Conservation (phyloP, 2,797 vertebrate species). For the Balearica regulorum region DNA sequence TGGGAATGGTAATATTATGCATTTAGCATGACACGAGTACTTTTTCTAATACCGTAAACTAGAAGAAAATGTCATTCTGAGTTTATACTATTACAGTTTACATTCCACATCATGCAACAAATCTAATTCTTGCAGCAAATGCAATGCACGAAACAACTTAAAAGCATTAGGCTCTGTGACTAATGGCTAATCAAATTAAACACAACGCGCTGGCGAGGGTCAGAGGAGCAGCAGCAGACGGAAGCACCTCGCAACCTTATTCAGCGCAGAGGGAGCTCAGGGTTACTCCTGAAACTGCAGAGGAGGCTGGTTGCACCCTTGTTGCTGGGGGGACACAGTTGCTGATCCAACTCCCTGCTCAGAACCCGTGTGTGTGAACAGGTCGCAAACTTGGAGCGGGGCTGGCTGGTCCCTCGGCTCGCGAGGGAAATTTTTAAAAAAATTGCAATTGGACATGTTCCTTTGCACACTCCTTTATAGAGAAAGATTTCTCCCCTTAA, state of each 20-base stretch:
- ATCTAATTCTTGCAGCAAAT: background rate
- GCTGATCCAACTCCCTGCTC: fast-evolving
- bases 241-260: background rate
- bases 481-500: background rate
- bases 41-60: background rate
- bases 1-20: background rate
- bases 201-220: fast-evolving
- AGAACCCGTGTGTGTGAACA: background rate
- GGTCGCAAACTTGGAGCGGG: background rate
- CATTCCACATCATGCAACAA: background rate
- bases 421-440: fast-evolving
- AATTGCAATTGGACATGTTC: background rate
- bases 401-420: background rate
- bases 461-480: background rate
- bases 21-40: background rate
- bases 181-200: background rate
- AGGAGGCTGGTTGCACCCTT: background rate
- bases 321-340: background rate
- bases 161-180: background rate
- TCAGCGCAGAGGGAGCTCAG: background rate
- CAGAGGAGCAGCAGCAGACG: background rate
- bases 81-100: background rate
- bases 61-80: background rate
- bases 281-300: background rate
- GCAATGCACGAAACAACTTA: background rate